phyloP scores from a whole-genome alignment of 2,888 invertebrate species.

The Plemyria rubiginata region DNA sequence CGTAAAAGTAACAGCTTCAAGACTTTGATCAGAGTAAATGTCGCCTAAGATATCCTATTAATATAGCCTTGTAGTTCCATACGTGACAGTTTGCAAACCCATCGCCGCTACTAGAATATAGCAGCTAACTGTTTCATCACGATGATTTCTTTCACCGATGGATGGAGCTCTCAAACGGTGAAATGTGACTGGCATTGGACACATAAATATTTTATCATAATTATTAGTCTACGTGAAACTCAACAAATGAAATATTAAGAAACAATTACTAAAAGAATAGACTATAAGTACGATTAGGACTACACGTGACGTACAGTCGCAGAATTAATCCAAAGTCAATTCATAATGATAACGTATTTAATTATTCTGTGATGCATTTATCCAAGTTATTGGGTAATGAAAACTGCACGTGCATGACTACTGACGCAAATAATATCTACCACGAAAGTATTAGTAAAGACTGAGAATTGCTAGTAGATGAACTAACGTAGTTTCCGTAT shows the following conservation, averaged over 20 bases:
- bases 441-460: slow-evolving; percentile 25
- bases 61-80: no score
- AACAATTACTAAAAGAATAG: not conserved
- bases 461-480: not conserved
- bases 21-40: no score
- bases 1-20: no score
- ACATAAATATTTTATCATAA: no score
- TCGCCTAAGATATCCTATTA: no score
- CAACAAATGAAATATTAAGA: slow-evolving; percentile 8
- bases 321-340: slow-evolving; percentile 46
- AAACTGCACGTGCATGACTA: slow-evolving; percentile 61
- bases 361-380: slow-evolving; percentile 50
- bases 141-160: no score
- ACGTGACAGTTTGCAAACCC: no score
- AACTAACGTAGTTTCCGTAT: slow-evolving; percentile 24
- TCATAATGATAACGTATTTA: slow-evolving; percentile 27
- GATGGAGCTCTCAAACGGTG: no score
- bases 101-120: no score
- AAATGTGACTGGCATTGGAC: no score
- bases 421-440: slow-evolving; percentile 43
- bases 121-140: no score
- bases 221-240: slow-evolving; percentile 1
- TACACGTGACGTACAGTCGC: not conserved
- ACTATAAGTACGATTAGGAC: not conserved
- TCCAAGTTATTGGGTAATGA: slow-evolving; percentile 45